Evolutionary conservation across 2,888 invertebrate genomes (phyloP).

Genomic region (Drosophila cognata): DNA sequence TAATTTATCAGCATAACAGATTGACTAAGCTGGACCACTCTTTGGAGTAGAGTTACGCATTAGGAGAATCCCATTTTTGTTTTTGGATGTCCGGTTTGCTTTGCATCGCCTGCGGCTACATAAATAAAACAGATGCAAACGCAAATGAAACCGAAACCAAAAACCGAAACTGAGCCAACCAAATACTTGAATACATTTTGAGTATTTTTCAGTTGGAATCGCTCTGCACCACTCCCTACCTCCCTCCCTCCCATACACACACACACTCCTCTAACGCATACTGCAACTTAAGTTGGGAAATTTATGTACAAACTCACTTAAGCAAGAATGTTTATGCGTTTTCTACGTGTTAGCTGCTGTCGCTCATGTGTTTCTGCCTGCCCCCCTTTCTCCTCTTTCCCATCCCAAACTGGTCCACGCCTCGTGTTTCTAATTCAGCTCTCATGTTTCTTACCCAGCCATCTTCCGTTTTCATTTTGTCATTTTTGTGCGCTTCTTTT

Average conservation of each 20-base stretch:
- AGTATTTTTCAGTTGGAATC: conserved; percentile 39
- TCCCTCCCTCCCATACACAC: background rate
- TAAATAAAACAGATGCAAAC: conserved; percentile 53
- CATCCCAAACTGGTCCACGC: background rate
- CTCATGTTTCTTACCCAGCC: conserved; percentile 13
- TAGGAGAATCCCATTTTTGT: background rate
- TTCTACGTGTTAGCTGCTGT: conserved; percentile 80
- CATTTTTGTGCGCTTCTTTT: conserved; percentile 50
- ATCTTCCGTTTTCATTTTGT: conserved; percentile 68
- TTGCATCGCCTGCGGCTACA: conserved; percentile 35
- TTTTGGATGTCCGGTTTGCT: conserved; percentile 7
- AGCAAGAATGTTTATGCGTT: conserved; percentile 83
- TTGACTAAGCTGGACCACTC: background rate
- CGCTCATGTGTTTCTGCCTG: conserved; percentile 60
- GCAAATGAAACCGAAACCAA: conserved; percentile 36
- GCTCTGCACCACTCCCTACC: conserved; percentile 1
- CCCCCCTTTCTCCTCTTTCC: too few relatives aligned
- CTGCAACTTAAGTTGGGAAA: conserved; percentile 78
- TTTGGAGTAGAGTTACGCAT: background rate
- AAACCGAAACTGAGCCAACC: conserved; percentile 47
- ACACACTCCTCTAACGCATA: conserved; percentile 26
- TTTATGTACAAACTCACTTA: conserved; percentile 84
- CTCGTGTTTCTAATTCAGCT: background rate
- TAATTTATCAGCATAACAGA: background rate
- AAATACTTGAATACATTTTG: conserved; percentile 42